A percentile compares a stretch with the other conserved stretches of the same genome.
These are phyloP conservation scores for Pseudochromis fuscus DNA, from an alignment of 2,797 vertebrate species.

Conservation along the genomic window DNA sequence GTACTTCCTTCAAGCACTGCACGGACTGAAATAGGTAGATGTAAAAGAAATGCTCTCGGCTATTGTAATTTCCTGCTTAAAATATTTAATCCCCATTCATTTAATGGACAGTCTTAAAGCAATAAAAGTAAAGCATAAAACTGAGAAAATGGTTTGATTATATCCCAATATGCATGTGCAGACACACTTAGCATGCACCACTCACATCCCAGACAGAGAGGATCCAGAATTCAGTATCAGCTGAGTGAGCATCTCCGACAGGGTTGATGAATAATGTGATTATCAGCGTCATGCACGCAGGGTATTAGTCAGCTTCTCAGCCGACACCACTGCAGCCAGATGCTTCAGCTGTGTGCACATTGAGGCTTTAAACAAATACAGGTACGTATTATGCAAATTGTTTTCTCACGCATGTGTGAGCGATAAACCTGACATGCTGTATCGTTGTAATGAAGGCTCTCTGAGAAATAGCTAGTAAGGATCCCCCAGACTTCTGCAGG, in stretches of 20 bases:
- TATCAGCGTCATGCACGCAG: conserved; percentile 27
- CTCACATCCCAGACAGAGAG: conserved; percentile 1
- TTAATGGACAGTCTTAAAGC: background rate
- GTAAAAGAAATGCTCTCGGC: background rate
- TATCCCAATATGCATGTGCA: background rate
- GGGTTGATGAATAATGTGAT: conserved; percentile 52
- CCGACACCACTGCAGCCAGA: conserved; percentile 23
- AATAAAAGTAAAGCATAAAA: conserved; percentile 10
- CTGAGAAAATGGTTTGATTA: background rate
- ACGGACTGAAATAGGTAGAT: background rate
- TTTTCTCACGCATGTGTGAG: conserved; percentile 57
- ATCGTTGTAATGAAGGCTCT: conserved; percentile 54
- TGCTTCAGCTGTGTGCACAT: conserved; percentile 33
- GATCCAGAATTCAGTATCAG: conserved; percentile 40
- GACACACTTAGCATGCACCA: background rate
- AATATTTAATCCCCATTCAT: background rate
- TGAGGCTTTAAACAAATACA: conserved; percentile 44
- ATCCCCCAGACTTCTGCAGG: conserved; percentile 75
- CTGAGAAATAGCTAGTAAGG: conserved; percentile 71
- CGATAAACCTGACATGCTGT: conserved; percentile 58
- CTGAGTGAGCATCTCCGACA: conserved; percentile 29
- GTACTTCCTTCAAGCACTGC: background rate
- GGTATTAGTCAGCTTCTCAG: conserved; percentile 36
- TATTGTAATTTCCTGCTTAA: background rate
- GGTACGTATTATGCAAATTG: conserved; percentile 50